Percentiles rank a stretch among this genome's conserved stretches.
Evolutionary conservation across 2,113 vertebrate genomes (phyloP).

Genomic region (Gavialis gangeticus): DNA sequence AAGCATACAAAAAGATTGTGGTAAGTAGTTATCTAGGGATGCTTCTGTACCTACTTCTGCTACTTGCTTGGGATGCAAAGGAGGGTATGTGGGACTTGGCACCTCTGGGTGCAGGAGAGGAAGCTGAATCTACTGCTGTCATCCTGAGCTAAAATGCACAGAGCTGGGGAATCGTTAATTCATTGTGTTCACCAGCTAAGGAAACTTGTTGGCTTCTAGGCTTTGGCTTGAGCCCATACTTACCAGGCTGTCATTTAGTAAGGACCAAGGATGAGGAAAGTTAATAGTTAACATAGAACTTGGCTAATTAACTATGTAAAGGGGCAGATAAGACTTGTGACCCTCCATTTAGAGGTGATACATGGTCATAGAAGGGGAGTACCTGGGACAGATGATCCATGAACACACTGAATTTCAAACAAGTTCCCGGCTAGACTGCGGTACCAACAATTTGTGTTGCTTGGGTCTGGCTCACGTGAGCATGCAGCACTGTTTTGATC

Average conservation of each 20-base stretch:
- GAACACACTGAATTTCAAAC: background rate
- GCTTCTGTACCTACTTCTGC: background rate
- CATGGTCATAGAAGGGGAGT: background rate
- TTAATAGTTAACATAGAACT: background rate
- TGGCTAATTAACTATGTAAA: background rate
- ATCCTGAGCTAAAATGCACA: background rate
- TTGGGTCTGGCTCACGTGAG: background rate
- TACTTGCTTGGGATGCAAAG: background rate
- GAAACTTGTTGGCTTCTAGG: background rate
- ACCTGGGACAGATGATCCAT: background rate
- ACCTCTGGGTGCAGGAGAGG: background rate
- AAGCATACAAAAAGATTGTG: background rate
- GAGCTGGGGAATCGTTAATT: background rate
- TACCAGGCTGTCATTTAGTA: background rate
- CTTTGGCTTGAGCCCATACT: background rate
- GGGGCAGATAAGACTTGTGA: background rate
- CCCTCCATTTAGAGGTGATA: background rate
- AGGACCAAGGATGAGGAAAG: background rate
- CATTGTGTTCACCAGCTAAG: background rate
- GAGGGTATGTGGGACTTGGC: background rate
- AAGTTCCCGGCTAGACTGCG: background rate
- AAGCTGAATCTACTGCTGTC: background rate
- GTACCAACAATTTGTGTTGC: background rate
- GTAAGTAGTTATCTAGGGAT: fast-evolving
- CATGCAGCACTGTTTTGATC: background rate